Evolutionary conservation across 2,113 vertebrate species (phyloP), one percentile per base, ranked within the genome.

Genomic region (Symphodus melops): DNA sequence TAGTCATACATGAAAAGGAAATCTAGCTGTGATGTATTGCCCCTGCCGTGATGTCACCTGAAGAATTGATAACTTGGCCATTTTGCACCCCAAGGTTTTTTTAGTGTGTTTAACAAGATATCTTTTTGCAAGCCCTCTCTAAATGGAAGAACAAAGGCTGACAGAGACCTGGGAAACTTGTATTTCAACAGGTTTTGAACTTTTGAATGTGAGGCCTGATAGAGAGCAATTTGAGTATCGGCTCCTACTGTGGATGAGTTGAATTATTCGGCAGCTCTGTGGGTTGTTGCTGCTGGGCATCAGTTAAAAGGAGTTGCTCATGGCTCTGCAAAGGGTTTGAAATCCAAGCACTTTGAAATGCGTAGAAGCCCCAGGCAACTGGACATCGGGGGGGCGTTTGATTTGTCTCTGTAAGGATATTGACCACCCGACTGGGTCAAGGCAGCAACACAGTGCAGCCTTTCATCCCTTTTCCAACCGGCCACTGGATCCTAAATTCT

Each of bases 261-360:
- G 20, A 76, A 58, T 55, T 44, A 72, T 59, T 72, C 61, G 28
- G 57, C 39, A 2, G 39, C 70, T 77, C 67, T 42, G 76, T 59
- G 56, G 72, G 28, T 14, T 49, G 72, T 5, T 66, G 63, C 84
- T 72, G 75, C 67, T 20, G 67, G 83, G 72, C 81, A 51, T 52
- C 59, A 36, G 51, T 83, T 77, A 25, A 85, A 85, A 75, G 57
- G 51, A 13, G 57, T 1, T 0, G 19, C 46, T 62, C 6, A 4
- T 46, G 28, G 21, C 57, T 72, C 58, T 51, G 48, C 42, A 54
- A 56, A 62, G 67, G 28, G 76, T 70, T 79, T 13, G 57, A 79
- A 68, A 73, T 78, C 76, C 70, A 71, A 74, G 71, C 20, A 20
- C 74, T 86, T 83, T 87, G 85, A 86, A 84, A 67, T 75, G 71